phyloP scores from a whole-genome alignment of 2,888 invertebrate species.

The Aspidiotus rigidus region DNA sequence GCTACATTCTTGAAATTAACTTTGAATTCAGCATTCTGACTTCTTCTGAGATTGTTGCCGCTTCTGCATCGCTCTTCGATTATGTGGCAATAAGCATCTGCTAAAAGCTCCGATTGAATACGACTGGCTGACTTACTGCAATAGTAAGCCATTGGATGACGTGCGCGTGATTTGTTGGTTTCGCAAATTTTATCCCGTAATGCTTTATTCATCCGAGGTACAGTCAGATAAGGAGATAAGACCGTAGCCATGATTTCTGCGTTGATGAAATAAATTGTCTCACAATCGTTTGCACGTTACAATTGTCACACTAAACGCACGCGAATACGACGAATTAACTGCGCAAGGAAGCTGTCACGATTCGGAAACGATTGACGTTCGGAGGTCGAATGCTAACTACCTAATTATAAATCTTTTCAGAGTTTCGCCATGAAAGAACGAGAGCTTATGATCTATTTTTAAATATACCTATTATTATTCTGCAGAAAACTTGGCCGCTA shows the following conservation, averaged over 20 bases:
- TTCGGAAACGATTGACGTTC: neutral
- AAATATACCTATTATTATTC: slow-evolving; percentile 30
- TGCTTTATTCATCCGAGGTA: slow-evolving; percentile 11
- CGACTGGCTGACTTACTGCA: slow-evolving; percentile 28
- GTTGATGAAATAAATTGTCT: neutral
- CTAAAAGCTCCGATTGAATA: slow-evolving; percentile 23
- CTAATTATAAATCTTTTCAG: slow-evolving; percentile 4
- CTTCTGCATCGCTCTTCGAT: slow-evolving; percentile 28
- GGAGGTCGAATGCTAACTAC: slow-evolving; percentile 14
- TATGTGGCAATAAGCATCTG: slow-evolving; percentile 27
- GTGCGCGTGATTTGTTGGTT: slow-evolving; percentile 3
- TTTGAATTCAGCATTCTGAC: slow-evolving; percentile 10
- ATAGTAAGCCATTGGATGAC: slow-evolving; percentile 15
- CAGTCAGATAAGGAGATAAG: slow-evolving; percentile 15
- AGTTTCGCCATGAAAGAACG: neutral
- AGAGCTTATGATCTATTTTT: slow-evolving; percentile 22
- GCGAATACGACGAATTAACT: no score
- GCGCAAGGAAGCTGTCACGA: no score
- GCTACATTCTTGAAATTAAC: slow-evolving; percentile 13
- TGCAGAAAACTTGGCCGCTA: slow-evolving; percentile 18
- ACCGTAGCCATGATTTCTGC: slow-evolving; percentile 18
- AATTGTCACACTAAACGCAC: neutral
- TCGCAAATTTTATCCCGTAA: slow-evolving; percentile 24
- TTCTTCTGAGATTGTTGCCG: slow-evolving; percentile 9
- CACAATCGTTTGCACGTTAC: neutral